phyloP scores from a whole-genome alignment of 2,888 invertebrate genomes.

The Mayetiola destructor region DNA sequence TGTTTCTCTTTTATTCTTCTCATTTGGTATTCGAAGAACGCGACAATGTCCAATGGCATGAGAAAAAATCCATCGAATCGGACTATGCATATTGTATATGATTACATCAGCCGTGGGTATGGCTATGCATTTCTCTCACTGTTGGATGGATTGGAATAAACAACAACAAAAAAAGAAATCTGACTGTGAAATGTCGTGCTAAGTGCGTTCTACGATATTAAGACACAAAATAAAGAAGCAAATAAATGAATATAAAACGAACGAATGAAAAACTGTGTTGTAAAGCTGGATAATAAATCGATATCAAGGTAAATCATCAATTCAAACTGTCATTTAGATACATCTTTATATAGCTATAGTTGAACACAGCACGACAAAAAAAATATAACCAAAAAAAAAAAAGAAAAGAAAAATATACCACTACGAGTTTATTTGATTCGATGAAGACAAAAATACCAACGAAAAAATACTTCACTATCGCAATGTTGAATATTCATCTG shows the following conservation, averaged over 20 bases:
- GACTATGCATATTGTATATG: slow-evolving; percentile 10
- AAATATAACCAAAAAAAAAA: too few species aligned
- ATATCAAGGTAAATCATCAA: slow-evolving; percentile 11
- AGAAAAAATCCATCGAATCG: not conserved
- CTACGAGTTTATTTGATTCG: slow-evolving; percentile 4
- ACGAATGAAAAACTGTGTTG: not conserved
- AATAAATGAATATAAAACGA: not conserved
- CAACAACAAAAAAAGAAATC: too few species aligned
- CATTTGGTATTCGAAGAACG: too few species aligned
- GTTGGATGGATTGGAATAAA: slow-evolving; percentile 6
- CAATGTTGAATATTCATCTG: slow-evolving; percentile 5
- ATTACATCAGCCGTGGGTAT: slow-evolving; percentile 1
- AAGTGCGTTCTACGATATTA: slow-evolving; percentile 11
- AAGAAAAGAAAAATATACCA: too few species aligned
- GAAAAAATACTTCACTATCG: not conserved
- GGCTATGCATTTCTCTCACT: not conserved
- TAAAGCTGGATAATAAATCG: slow-evolving; percentile 9
- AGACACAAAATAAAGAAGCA: slow-evolving; percentile 1
- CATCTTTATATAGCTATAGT: slow-evolving; percentile 14
- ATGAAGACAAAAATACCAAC: not conserved
- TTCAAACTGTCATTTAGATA: slow-evolving; percentile 13
- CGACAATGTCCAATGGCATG: not conserved
- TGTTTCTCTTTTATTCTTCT: too few species aligned
- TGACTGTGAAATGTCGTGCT: slow-evolving; percentile 12
- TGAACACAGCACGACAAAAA: slow-evolving; percentile 5